Conservation (phyloP, 2,888 invertebrate genomes). For the Idaea dimidiata region DNA sequence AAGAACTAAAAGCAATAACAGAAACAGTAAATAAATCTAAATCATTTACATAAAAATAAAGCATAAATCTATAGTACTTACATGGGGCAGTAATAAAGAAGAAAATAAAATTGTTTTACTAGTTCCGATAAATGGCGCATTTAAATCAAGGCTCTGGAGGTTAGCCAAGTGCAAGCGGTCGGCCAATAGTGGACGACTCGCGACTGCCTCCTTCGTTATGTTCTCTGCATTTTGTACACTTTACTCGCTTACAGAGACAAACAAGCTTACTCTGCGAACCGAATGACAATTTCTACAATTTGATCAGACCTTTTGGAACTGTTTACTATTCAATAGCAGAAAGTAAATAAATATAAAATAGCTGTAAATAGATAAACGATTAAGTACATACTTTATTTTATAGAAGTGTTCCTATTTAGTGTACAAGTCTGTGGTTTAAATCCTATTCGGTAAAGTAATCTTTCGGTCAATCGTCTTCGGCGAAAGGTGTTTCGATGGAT, state of each 20-base stretch:
- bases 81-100: slow-evolving; percentile 27
- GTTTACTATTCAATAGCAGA: background rate
- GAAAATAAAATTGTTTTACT: slow-evolving; percentile 40
- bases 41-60: background rate
- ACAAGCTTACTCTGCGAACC: slow-evolving; percentile 60
- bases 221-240: slow-evolving; percentile 65
- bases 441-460: too few species aligned
- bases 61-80: too few species aligned
- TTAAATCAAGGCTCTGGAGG: slow-evolving; percentile 67
- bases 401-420: too few species aligned
- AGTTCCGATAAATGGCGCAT: slow-evolving; percentile 58
- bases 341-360: too few species aligned
- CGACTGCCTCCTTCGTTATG: slow-evolving; percentile 54
- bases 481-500: too few species aligned
- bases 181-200: slow-evolving; percentile 26
- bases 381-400: too few species aligned
- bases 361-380: too few species aligned
- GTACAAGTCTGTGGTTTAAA: too few species aligned
- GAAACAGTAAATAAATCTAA: too few species aligned
- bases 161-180: slow-evolving; percentile 54
- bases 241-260: slow-evolving; percentile 69
- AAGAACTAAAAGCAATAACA: too few species aligned
- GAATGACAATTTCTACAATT: slow-evolving; percentile 58
- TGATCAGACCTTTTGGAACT: slow-evolving; percentile 31
- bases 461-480: too few species aligned